Conservation (phyloP, 2,888 invertebrate species). For the Mimachlamys varia region DNA sequence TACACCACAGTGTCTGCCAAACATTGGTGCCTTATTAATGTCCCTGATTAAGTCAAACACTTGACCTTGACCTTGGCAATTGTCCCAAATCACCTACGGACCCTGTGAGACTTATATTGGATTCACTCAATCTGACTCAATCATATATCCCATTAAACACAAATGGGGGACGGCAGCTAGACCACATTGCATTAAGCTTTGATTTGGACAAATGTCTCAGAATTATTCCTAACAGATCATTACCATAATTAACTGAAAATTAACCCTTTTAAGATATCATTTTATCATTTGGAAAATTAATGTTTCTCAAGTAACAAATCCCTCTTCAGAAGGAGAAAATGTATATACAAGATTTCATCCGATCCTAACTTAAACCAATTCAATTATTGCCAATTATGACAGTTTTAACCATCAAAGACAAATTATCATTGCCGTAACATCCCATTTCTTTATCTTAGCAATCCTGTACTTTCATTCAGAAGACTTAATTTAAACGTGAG, state of each 20-base stretch:
- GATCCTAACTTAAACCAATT: background rate
- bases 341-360: background rate
- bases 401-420: background rate
- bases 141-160: background rate
- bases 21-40: background rate
- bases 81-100: background rate
- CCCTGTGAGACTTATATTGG: background rate
- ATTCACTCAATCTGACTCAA: background rate
- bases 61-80: background rate
- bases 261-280: background rate
- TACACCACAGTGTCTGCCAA: background rate
- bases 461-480: slow-evolving; percentile 13
- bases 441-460: background rate
- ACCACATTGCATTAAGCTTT: background rate
- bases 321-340: background rate
- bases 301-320: background rate
- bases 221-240: background rate
- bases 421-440: slow-evolving; percentile 28
- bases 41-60: background rate
- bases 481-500: background rate
- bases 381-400: background rate
- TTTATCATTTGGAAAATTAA: slow-evolving; percentile 25
- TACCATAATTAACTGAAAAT: background rate
- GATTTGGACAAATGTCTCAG: background rate
- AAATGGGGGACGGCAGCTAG: background rate